Conservation (phyloP, 2,888 invertebrate species). For the Agrenia bidenticulata region DNA sequence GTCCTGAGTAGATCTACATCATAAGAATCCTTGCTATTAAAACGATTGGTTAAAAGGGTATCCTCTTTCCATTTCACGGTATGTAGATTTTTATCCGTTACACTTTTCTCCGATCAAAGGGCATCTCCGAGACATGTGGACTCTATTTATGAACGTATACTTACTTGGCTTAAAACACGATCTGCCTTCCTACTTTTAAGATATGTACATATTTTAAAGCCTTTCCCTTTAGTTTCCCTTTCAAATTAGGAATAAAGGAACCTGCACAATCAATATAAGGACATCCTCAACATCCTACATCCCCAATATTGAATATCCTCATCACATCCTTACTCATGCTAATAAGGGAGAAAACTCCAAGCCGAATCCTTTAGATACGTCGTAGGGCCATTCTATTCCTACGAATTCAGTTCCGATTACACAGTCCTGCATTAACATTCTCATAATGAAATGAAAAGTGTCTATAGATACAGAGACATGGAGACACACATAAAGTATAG, state of each 20-base stretch:
- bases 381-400: neutral
- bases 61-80: constrained; percentile 9
- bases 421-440: neutral
- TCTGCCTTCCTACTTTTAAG: neutral
- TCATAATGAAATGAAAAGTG: no score
- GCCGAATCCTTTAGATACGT: constrained; percentile 3
- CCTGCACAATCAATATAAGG: constrained; percentile 1
- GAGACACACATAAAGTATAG: no score
- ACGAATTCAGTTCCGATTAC: constrained; percentile 9
- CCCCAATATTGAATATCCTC: no score
- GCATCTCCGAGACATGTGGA: neutral
- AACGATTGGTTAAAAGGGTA: constrained; percentile 11
- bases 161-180: no score
- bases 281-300: neutral
- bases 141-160: neutral
- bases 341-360: neutral
- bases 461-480: no score
- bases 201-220: neutral
- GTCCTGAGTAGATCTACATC: no score
- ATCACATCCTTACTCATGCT: neutral
- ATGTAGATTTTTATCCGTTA: constrained; percentile 14
- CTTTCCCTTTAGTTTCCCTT: neutral
- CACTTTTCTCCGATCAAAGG: constrained; percentile 16
- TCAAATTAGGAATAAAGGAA: neutral
- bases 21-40: no score